Evolutionary conservation across 2,113 vertebrate genomes (phyloP).

Genomic region (Leptocoma aspasia): DNA sequence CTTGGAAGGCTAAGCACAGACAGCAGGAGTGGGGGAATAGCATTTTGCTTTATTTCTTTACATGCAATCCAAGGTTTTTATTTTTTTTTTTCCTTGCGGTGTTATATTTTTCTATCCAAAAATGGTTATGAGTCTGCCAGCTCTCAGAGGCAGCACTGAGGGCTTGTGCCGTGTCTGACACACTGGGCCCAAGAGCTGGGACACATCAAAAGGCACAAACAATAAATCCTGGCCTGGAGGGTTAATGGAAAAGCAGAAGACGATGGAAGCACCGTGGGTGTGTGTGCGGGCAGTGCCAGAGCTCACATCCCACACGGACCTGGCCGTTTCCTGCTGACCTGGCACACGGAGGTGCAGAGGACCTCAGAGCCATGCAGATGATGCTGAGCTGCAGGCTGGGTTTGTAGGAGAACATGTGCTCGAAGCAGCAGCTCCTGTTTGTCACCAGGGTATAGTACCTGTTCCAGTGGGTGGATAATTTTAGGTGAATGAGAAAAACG

Average conservation of each 20-base stretch:
- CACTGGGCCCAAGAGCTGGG: neutral
- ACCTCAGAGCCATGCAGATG: neutral
- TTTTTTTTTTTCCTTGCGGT: neutral
- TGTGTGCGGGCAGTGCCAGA: neutral
- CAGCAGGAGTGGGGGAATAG: slow-evolving; percentile 61
- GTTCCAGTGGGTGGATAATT: slow-evolving; percentile 47
- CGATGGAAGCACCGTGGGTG: accelerated
- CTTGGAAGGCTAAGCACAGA: slow-evolving; percentile 57
- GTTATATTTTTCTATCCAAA: slow-evolving; percentile 51
- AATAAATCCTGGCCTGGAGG: neutral
- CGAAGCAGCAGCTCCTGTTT: slow-evolving; percentile 18
- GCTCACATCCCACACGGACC: neutral
- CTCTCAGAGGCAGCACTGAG: neutral
- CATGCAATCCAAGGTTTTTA: slow-evolving; percentile 28
- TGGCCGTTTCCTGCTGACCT: neutral
- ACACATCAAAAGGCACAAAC: neutral
- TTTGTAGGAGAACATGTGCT: neutral
- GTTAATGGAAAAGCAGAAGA: neutral
- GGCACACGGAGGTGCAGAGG: neutral
- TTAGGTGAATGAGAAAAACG: slow-evolving; percentile 22
- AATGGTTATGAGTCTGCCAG: slow-evolving; percentile 33
- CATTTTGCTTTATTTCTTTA: slow-evolving; percentile 58
- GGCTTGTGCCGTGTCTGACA: neutral
- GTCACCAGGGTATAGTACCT: slow-evolving; percentile 5
- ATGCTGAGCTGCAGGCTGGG: neutral